Conservation (phyloP, 1,140 invertebrate species). For the Conus betulinus region DNA sequence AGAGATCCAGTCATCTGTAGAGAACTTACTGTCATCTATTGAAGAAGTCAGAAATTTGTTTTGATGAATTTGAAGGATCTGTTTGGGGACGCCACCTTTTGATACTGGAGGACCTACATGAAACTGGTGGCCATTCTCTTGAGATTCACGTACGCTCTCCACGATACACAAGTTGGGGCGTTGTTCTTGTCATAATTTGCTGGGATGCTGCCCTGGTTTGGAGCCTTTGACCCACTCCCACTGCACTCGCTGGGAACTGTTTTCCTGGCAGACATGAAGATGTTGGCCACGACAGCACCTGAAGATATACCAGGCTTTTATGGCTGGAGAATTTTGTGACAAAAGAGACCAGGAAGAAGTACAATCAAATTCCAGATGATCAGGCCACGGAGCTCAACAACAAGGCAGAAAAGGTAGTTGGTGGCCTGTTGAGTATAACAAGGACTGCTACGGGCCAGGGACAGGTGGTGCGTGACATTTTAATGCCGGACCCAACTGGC, state of each 20-base stretch:
- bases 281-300: not conserved
- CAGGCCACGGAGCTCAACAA: not conserved
- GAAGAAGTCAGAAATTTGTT: not conserved
- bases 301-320: not conserved
- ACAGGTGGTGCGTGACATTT: not conserved
- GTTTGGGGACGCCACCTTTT: not conserved
- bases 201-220: slow-evolving; percentile 13
- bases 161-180: not conserved
- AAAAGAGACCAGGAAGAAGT: not conserved
- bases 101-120: not conserved
- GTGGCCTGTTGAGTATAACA: not conserved
- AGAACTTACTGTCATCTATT: not conserved
- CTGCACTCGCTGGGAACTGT: not conserved
- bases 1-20: not conserved
- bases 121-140: not conserved
- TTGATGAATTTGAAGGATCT: not conserved
- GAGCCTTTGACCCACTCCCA: not conserved
- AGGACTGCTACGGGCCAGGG: not conserved
- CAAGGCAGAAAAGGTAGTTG: not conserved
- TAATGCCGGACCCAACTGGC: not conserved
- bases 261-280: slow-evolving; percentile 16
- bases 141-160: not conserved
- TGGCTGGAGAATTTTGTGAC: slow-evolving; percentile 1
- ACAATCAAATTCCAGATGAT: slow-evolving; percentile 20
- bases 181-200: not conserved